Evolutionary conservation across 2,888 invertebrate genomes (phyloP), one percentile per base, ranked within the genome.

Genomic region (Trissolcus brochymenae): DNA sequence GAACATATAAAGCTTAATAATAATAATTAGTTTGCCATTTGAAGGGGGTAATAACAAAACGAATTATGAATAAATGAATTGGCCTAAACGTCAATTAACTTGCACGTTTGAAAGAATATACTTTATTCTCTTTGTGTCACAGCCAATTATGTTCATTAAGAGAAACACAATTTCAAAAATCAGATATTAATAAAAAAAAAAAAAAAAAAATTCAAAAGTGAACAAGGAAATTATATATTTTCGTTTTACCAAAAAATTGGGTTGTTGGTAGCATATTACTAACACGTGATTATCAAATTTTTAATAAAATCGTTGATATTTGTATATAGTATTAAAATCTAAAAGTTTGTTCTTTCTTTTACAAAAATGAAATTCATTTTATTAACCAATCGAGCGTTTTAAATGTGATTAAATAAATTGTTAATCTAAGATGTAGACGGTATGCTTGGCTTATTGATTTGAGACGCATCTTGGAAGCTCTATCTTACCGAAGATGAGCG

Each of bases 1-100:
- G 11, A 46, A 53, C 14, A 51, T 62, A 64, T 21, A 70, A 66
- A 59, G 35, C 4, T 53, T 9, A 25, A 9, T 17, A 35, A 9
- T 25, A 25, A 57, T 67, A 71, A 76, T 61, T 57, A 71, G 66
- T 76, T 76, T 67, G 61, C 41, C 54, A 53, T 61, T 40, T 66
- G 2, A 35, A 11, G 35, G 35, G 35, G 60, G 51, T 76, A 71
- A 66, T 55, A 66, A 51, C 50, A 62, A 66, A 76, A 60, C 59
- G 51, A 65, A 65, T 76, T 65, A 51, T 53, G 53, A 61, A 49
- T 76, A 70, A 70, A 56, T 56, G 14, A 9, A 41, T 76, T 64
- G 57, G 25, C 55, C 35, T 60, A 75, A 68, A 65, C 17, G 60
- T 43, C 60, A 70, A 65, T 65, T 40, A 40, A 55, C 54, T 19